Evolutionary conservation across 1,140 invertebrate genomes (phyloP).

Genomic region (Diprion similis): DNA sequence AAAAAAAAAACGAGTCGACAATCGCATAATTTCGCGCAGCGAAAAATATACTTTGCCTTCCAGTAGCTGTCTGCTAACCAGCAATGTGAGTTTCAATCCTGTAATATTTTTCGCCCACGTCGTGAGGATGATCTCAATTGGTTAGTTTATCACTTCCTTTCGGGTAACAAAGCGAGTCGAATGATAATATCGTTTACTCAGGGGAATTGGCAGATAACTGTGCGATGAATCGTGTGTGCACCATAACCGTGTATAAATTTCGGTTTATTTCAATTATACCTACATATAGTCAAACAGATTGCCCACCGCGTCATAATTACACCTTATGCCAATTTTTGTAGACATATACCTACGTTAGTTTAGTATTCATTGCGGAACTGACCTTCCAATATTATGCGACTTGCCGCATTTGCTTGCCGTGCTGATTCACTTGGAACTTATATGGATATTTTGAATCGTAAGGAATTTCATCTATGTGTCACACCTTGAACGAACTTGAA

Average conservation of each 20-base stretch:
- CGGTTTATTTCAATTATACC: not conserved
- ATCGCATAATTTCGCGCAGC: not conserved
- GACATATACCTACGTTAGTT: no score
- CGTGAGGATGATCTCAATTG: conserved; percentile 31
- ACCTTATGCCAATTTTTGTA: no score
- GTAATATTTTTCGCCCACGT: conserved; percentile 15
- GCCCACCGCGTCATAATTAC: no score
- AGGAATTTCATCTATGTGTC: no score
- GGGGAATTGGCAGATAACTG: not conserved
- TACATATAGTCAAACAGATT: no score
- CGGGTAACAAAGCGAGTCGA: conserved; percentile 3
- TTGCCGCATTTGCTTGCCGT: not conserved
- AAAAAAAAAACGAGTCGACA: no score
- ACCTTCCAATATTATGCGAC: no score
- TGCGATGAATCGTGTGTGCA: not conserved
- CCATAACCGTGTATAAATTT: no score
- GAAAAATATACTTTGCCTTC: not conserved
- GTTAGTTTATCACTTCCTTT: conserved; percentile 42
- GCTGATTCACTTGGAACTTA: not conserved
- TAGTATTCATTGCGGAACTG: no score
- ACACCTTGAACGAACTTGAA: no score
- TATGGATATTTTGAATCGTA: not conserved
- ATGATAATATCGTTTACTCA: not conserved
- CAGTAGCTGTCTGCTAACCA: no score
- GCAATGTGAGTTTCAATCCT: not conserved